Percentiles rank a stretch among this genome's conserved stretches.
These are phyloP conservation scores for Nothocercus nigrocapillus DNA, from an alignment of 2,113 vertebrate species.

Conservation along the genomic window DNA sequence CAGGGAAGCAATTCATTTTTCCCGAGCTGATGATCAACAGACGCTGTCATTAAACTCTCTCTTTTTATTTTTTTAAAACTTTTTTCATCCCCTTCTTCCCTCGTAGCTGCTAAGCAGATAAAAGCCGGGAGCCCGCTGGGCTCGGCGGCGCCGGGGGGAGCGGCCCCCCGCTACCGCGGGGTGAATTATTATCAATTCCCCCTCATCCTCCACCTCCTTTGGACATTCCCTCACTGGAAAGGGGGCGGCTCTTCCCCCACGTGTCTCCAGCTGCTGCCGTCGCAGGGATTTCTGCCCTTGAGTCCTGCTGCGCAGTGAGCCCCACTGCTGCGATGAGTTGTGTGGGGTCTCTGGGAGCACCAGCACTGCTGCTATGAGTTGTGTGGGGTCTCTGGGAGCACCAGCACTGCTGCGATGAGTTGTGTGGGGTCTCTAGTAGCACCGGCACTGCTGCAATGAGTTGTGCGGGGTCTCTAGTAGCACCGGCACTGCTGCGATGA, in stretches of 20 bases:
- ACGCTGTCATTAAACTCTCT: background rate
- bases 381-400: too few relatives aligned
- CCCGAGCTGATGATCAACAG: slow-evolving; percentile 60
- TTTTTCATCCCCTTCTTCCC: background rate
- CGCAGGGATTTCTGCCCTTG: accelerated
- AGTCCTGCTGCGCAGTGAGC: background rate
- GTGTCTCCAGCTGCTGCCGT: accelerated
- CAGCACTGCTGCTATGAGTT: too few relatives aligned
- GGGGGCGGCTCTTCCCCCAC: background rate
- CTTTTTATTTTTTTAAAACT: too few relatives aligned
- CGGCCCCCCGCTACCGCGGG: background rate
- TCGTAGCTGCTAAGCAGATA: background rate
- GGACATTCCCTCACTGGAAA: background rate
- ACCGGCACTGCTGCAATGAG: too few relatives aligned
- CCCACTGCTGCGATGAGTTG: background rate
- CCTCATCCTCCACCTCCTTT: background rate
- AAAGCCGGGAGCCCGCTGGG: background rate
- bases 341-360: background rate
- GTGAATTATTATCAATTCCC: slow-evolving; percentile 43
- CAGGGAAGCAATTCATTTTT: slow-evolving; percentile 77
- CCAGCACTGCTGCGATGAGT: too few relatives aligned
- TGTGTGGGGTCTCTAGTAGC: too few relatives aligned
- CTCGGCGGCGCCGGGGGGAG: background rate
- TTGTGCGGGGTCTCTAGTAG: too few relatives aligned
- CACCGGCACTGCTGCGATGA: too few relatives aligned